phyloP scores from a whole-genome alignment of 2,888 invertebrate genomes.

The Nymphalis c-album region DNA sequence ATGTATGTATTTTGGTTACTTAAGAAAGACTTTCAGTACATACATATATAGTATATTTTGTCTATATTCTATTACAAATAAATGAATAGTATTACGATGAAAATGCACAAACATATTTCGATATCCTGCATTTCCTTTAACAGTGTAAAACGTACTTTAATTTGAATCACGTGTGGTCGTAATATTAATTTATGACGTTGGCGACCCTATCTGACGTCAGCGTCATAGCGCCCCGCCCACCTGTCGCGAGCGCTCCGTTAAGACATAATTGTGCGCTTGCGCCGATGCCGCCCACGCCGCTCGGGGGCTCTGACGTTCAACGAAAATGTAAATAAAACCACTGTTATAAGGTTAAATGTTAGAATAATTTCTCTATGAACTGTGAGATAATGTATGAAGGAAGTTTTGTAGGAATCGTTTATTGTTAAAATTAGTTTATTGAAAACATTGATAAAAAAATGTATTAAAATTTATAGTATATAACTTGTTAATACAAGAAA shows the following conservation, averaged over 20 bases:
- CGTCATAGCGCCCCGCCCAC: constrained; percentile 72
- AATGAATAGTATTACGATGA: no score
- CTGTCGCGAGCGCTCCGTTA: constrained; percentile 74
- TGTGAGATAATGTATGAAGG: background rate
- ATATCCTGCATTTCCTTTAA: background rate
- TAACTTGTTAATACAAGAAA: no score
- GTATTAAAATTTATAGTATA: no score
- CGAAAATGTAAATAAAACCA: constrained; percentile 28
- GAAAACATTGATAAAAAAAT: no score
- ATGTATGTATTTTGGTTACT: no score
- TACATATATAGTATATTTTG: no score
- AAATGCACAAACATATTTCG: background rate
- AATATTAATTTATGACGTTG: constrained; percentile 26
- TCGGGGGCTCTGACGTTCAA: constrained; percentile 57
- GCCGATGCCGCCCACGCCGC: constrained; percentile 59
- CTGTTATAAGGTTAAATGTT: constrained; percentile 14
- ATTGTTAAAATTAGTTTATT: no score
- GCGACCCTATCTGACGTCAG: constrained; percentile 39
- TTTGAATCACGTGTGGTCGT: constrained; percentile 22
- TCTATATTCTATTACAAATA: no score
- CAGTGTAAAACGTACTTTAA: constrained; percentile 8
- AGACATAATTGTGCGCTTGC: constrained; percentile 72
- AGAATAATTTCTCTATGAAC: constrained; percentile 1
- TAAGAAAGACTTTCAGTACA: no score
- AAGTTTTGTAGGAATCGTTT: background rate